phyloP scores from a whole-genome alignment of 2,113 vertebrate genomes.

The Nipponia nippon region DNA sequence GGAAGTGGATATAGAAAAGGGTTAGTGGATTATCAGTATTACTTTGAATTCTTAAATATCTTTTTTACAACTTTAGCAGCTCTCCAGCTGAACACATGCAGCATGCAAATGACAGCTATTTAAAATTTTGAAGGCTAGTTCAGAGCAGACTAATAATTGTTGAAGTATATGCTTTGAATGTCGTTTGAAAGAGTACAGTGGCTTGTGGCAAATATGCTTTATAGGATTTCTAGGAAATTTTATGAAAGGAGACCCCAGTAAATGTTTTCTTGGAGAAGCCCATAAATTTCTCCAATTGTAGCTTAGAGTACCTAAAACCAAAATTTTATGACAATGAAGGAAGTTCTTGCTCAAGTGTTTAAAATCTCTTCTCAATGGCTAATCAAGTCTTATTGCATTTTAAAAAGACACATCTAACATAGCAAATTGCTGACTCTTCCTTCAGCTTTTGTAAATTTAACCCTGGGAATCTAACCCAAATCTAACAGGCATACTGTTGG shows the following conservation, averaged over 20 bases:
- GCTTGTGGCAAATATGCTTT: neutral
- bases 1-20: neutral
- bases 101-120: neutral
- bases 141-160: neutral
- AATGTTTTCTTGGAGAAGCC: neutral
- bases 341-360: neutral
- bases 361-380: neutral
- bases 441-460: neutral
- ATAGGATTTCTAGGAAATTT: neutral
- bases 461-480: neutral
- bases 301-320: neutral
- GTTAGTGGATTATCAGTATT: neutral
- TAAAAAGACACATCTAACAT: neutral
- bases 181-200: neutral
- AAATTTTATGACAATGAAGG: neutral
- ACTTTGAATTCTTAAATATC: neutral
- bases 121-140: neutral
- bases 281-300: neutral
- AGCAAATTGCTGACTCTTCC: neutral
- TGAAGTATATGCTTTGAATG: neutral
- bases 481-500: neutral
- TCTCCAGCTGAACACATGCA: neutral
- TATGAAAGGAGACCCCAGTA: neutral
- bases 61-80: neutral
- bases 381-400: neutral